Evolutionary conservation across 2,888 invertebrate species (phyloP), one percentile per base, ranked within the genome.

Genomic region (Drepanosiphum platanoidis): DNA sequence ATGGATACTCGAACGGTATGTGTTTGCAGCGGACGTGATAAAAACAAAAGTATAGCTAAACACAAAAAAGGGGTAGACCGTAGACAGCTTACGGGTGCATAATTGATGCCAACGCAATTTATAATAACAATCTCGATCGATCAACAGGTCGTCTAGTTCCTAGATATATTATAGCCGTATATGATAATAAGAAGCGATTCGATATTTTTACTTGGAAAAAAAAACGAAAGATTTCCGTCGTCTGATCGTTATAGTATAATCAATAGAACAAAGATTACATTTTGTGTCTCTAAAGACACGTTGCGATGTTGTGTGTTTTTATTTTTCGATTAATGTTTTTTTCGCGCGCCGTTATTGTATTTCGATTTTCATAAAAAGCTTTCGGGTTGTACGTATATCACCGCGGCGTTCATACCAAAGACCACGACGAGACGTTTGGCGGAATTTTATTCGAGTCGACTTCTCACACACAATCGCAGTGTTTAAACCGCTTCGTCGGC

Each of bases 11-110:
- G 58, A 68, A 77, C 39, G 5, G 66, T 68, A 84, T n/a, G n/a
- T n/a, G n/a, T n/a, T 77, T 77, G n/a, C 52, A 32, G 68, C 30
- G 75, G 68, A 84, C 68, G 74, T 18, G 64, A 72, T 82, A 52
- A 18, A 82, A 82, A 82, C 39, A 82, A 68, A 18, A 64, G 72
- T 61, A 15, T 72, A 72, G 36, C 36, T 70, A 58, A 70, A 80
- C 58, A 81, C 52, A 39, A 71, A 71, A 81, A 71, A 71, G 71
- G 71, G 71, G 71, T 77, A 52, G 46, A 74, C 34, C 61, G 71
- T 77, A 52, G 46, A 74, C 34, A 46, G 64, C 66, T 75, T 70
- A 58, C 30, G 84, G 84, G 84, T 84, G 77, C 75, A 84, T 84
- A 84, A 77, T 84, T 84, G 39, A 84, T 84, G 68, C 36, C 36